phyloP scores from a whole-genome alignment of 2,888 invertebrate genomes.

The Parnassius smintheus region DNA sequence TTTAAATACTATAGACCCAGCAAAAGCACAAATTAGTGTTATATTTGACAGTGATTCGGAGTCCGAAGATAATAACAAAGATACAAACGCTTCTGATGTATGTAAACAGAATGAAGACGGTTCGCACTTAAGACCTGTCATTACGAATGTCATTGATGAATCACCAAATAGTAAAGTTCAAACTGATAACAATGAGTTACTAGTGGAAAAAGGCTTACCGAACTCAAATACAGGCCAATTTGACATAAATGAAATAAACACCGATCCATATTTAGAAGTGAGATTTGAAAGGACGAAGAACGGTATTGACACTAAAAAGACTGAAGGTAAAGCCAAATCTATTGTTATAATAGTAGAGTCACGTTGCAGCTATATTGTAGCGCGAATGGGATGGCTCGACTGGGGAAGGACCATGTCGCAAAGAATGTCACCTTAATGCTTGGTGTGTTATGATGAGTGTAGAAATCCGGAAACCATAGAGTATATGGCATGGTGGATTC shows the following conservation, averaged over 20 bases:
- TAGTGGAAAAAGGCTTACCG: background rate
- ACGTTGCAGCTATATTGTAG: too few species aligned
- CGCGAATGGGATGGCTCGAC: too few species aligned
- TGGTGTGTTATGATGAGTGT: too few species aligned
- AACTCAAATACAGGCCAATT: background rate
- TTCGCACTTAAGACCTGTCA: background rate
- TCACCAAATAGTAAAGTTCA: background rate
- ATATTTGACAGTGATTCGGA: constrained; percentile 1
- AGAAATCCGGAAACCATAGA: too few species aligned
- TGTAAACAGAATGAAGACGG: background rate
- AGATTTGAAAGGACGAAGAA: background rate
- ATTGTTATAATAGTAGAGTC: too few species aligned
- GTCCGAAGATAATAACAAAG: background rate
- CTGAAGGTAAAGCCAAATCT: too few species aligned
- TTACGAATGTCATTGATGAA: background rate
- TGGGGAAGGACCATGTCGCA: too few species aligned
- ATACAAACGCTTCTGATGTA: background rate
- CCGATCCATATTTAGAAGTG: background rate
- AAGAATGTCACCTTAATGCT: too few species aligned
- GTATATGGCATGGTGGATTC: too few species aligned
- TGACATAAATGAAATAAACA: background rate
- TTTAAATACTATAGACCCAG: background rate
- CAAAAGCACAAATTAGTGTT: background rate
- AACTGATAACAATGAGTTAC: background rate
- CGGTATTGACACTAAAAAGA: too few species aligned